Base-by-base conservation (phyloP, 2,113 vertebrate species). In the Ardeotis arabs region DNA sequence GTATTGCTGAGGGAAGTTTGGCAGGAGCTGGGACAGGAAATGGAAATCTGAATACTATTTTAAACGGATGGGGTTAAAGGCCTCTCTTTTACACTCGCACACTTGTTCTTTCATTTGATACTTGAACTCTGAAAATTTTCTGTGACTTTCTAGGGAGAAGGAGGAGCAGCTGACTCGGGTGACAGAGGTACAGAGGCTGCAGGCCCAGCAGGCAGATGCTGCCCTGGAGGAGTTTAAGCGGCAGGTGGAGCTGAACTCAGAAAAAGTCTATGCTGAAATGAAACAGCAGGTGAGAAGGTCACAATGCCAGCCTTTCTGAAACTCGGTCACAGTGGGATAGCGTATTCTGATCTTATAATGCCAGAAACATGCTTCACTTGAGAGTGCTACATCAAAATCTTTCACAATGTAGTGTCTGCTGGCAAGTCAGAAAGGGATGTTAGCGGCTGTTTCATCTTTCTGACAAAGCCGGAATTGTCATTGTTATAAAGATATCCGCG, bases 171-270 rank as follows among this genome's bases (percentile, higher is more conserved):
- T 99, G 91, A 97, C 97, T 80, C 97, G 97, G 90, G 96, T 98
- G 96, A 98, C 97, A 89, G 99, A 99, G 96, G 98, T 97, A 94
- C 99, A 99, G 97, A 98, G 98, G 96, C 95, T 98, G 96, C 99
- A 99, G 97, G 98, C 98, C 95, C 99, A 99, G 97, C 98, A 99
- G 98, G 98, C 99, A 39, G 99, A 99, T 76, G 97, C 97, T 72
- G 98, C 99, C 39, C 98, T 99, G 98, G 99, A 99, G 96, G 99
- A 99, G 96, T 99, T 99, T 97, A 99, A 98, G 98, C 99, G 98
- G 96, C 99, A 99, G 98, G 99, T 99, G 97, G 99, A 99, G 98
- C 98, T 99, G 97, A 99, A 98, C 98, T 99, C 99, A 14, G 99
- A 99, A 96, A 99, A 99, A 97, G 98, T 98, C 95, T 99, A 98